Evolutionary conservation across 92 coral and sea anemone species (phyloP).

Genomic region (Epizoanthus ramosus): DNA sequence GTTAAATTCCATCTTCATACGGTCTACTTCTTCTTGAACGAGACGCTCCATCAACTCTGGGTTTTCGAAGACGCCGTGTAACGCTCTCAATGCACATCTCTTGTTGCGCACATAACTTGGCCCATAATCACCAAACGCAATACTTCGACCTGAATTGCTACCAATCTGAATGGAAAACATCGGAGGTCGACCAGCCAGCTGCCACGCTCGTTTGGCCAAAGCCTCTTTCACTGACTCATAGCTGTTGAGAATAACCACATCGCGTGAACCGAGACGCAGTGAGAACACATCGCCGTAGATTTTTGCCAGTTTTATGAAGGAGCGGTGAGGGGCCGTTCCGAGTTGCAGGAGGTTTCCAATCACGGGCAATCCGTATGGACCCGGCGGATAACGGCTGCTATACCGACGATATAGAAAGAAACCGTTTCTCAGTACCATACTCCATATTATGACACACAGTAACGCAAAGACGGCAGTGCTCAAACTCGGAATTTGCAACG

Average conservation of each 20-base stretch:
- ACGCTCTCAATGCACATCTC: slow-evolving; percentile 54
- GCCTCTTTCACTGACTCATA: slow-evolving; percentile 59
- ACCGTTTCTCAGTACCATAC: background rate
- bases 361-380: slow-evolving; percentile 65
- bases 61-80: slow-evolving; percentile 59
- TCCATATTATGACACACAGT: slow-evolving; percentile 6
- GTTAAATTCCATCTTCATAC: slow-evolving; percentile 15
- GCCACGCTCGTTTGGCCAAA: slow-evolving; percentile 46
- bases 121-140: slow-evolving; percentile 63
- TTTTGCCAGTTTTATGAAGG: slow-evolving; percentile 54
- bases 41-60: slow-evolving; percentile 37
- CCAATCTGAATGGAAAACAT: slow-evolving; percentile 37
- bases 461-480: background rate
- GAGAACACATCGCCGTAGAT: slow-evolving; percentile 67
- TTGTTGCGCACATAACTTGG: slow-evolving; percentile 45
- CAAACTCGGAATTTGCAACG: slow-evolving; percentile 4
- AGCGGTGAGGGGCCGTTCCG: slow-evolving; percentile 62
- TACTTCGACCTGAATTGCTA: slow-evolving; percentile 55
- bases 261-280: slow-evolving; percentile 59
- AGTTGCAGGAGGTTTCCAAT: slow-evolving; percentile 66
- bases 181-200: slow-evolving; percentile 64
- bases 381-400: slow-evolving; percentile 61
- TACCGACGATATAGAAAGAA: background rate
- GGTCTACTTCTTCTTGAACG: slow-evolving; percentile 17
- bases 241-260: slow-evolving; percentile 66